A percentile compares a stretch with the other conserved stretches of the same genome.
phyloP scores from a whole-genome alignment of 2,888 invertebrate genomes.

The Clistopyga incitator region DNA sequence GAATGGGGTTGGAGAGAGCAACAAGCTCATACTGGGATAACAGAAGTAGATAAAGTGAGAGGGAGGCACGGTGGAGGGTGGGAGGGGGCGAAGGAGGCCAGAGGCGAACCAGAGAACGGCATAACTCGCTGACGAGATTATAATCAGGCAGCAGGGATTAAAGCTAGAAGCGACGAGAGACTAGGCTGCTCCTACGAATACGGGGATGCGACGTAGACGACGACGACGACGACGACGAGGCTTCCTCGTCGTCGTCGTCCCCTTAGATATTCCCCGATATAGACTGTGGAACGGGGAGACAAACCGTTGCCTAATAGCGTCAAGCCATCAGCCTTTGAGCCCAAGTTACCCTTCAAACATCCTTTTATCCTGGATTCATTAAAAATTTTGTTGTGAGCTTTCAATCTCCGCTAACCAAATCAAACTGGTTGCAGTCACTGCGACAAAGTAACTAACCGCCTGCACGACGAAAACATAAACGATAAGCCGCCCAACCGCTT shows the following conservation, averaged over 20 bases:
- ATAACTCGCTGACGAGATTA: constrained; percentile 84
- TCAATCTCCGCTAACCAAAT: constrained; percentile 11
- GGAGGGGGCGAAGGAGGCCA: constrained; percentile 45
- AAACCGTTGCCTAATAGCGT: constrained; percentile 77
- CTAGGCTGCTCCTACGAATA: constrained; percentile 24
- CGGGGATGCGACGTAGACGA: constrained; percentile 17
- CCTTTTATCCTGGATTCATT: constrained; percentile 77
- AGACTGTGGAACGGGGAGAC: constrained; percentile 30
- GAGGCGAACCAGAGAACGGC: constrained; percentile 72
- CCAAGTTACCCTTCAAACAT: constrained; percentile 74
- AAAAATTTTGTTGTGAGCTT: constrained; percentile 48
- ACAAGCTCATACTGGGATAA: constrained; percentile 53
- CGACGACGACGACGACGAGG: no score
- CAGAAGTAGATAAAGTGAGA: constrained; percentile 51
- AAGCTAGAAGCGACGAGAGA: constrained; percentile 73
- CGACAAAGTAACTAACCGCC: background rate
- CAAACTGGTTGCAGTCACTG: background rate
- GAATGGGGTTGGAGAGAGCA: constrained; percentile 20
- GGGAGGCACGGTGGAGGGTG: constrained; percentile 38
- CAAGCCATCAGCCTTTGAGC: constrained; percentile 79
- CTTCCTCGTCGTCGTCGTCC: constrained; percentile 13
- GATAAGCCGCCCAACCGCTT: background rate
- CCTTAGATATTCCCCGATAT: constrained; percentile 24
- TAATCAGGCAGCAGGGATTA: constrained; percentile 82
- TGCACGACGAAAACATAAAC: background rate